These are phyloP conservation scores for Pammene fasciana DNA, from an alignment of 2,888 invertebrate genomes.

Conservation along the genomic window DNA sequence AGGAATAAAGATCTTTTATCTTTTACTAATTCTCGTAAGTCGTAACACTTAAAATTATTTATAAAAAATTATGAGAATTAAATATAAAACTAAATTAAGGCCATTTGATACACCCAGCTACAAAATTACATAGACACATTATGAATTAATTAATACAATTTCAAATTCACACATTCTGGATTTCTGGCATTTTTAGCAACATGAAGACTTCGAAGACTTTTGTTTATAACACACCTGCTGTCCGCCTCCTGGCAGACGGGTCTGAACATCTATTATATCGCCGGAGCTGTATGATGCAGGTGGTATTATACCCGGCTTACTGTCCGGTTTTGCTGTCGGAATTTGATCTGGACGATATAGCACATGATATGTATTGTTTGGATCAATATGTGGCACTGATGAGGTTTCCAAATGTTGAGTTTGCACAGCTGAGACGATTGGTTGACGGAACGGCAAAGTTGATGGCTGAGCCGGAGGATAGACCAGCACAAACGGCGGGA, in stretches of 20 bases:
- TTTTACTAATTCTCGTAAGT: no score
- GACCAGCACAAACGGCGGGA: not conserved
- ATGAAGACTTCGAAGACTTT: not conserved
- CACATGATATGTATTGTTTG: not conserved
- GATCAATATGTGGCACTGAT: not conserved
- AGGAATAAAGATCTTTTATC: no score
- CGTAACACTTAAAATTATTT: no score
- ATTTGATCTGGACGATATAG: not conserved
- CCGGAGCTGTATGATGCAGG: not conserved
- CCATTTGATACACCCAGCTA: no score
- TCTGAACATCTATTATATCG: not conserved
- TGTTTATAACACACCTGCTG: not conserved
- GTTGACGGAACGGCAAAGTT: not conserved
- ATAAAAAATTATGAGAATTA: no score
- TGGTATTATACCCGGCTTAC: not conserved
- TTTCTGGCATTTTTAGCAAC: no score
- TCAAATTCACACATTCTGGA: no score
- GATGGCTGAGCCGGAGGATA: not conserved
- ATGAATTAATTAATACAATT: no score
- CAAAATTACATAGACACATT: no score
- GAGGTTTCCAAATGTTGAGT: not conserved
- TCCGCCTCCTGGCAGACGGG: not conserved
- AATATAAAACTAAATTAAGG: no score
- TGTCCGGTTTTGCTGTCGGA: not conserved
- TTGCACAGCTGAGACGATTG: not conserved